Evolutionary conservation across 30 jellyfish, hydroid and myxozoan genomes (phyloP), one percentile per base, ranked within the genome.

Genomic region (Cassiopea andromeda): DNA sequence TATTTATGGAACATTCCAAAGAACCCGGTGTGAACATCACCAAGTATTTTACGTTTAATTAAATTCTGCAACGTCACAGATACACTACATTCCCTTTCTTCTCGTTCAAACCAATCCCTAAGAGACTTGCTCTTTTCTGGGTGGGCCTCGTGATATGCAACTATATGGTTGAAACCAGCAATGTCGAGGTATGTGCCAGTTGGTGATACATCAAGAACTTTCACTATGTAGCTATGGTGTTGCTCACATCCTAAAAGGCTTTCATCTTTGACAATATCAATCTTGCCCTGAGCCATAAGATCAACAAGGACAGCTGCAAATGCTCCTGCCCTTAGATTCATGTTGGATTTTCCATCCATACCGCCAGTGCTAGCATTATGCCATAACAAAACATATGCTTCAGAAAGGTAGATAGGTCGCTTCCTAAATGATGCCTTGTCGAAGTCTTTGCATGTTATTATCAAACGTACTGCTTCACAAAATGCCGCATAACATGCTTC

Each of bases 281-380:
- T 93, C 81, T 82, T 89, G 47, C 92, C 98, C n/a, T 64, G 82
- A 1, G 93, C 97, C 58, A 90, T 48, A 50, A 93, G 81, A 84
- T 93, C 98, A 69, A 93, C 76, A 43, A 93, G 93, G 8, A 93
- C 95, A 2, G 98, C 98, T 1, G 98, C 98, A 49, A 79, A 84
- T 14, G 94, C 98, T 43, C 98, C 98, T 64, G 97, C 80, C 48
- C 97, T 82, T 48, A 91, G 79, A 44, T 91, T 85, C 88, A 91
- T 87, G 87, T 90, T 91, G 3, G 97, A 91, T 59, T 91, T 91
- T 66, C 97, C 94, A 78, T 91, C 97, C 46, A 91, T 44, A 59
- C 86, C 85, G 2, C 97, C 97, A 78, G 92, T 91, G 60, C 92
- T 94, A 6, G 90, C 46, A 80, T 91, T 91, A 69, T 91, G 97